phyloP scores from a whole-genome alignment of 2,797 vertebrate genomes.

The Coregonus sp. region DNA sequence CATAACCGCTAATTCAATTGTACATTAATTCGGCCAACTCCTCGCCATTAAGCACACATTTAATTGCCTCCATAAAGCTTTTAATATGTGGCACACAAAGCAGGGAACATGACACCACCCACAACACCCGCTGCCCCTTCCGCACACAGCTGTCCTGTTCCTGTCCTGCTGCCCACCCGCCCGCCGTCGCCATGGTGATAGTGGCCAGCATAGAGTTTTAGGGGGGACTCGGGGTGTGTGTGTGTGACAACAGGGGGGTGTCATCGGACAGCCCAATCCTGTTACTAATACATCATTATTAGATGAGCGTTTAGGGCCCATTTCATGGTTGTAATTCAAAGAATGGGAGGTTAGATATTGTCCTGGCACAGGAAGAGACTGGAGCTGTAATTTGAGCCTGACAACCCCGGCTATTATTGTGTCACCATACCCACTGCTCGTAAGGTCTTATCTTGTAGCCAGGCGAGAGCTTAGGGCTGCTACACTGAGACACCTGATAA shows the following conservation, averaged over 20 bases:
- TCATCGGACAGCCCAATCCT: conserved; percentile 75
- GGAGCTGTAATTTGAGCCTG: conserved; percentile 66
- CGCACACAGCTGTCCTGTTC: conserved; percentile 85
- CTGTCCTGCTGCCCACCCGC: conserved; percentile 45
- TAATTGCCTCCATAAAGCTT: conserved; percentile 97
- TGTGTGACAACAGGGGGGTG: conserved; percentile 52
- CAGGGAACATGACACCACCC: conserved; percentile 82
- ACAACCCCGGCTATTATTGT: conserved; percentile 79
- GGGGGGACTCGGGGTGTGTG: conserved; percentile 67
- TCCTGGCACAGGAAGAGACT: conserved; percentile 68
- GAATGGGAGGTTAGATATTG: conserved; percentile 68
- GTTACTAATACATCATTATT: conserved; percentile 89
- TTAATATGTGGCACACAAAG: conserved; percentile 96
- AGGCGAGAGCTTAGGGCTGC: conserved; percentile 80
- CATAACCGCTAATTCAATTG: conserved; percentile 98
- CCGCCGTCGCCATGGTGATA: conserved; percentile 80
- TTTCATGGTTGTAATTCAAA: conserved; percentile 80
- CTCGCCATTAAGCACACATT: conserved; percentile 93
- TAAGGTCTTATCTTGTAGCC: conserved; percentile 86
- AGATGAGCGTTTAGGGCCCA: conserved; percentile 85
- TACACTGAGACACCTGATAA: conserved; percentile 87
- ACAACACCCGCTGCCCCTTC: conserved; percentile 67
- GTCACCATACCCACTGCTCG: conserved; percentile 67
- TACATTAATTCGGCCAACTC: conserved; percentile 92
- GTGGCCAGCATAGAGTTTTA: conserved; percentile 36